Evolutionary conservation across 2,113 vertebrate species (phyloP).

Genomic region (Podarcis raffonei): DNA sequence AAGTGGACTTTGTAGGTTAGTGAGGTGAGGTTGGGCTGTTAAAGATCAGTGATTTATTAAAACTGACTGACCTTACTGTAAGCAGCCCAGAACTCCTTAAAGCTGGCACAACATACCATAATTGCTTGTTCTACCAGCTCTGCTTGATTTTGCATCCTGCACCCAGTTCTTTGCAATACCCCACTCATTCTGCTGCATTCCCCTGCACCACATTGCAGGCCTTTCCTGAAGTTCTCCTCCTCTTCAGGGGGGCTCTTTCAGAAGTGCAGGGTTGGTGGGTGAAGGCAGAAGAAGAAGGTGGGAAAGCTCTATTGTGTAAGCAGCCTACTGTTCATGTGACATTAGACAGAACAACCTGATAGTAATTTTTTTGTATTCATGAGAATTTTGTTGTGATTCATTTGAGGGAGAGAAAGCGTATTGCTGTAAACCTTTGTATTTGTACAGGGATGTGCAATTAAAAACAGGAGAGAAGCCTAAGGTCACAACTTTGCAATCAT

Average conservation of each 20-base stretch:
- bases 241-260: neutral
- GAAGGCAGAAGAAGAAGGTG: neutral
- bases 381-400: conserved; percentile 60
- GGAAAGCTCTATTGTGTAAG: neutral
- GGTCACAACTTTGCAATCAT: neutral
- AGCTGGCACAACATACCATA: neutral
- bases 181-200: neutral
- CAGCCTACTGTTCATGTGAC: neutral
- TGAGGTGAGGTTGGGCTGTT: neutral
- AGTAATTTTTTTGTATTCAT: conserved; percentile 39
- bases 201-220: neutral
- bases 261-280: neutral
- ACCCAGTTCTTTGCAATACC: neutral
- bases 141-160: neutral
- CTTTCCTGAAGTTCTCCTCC: neutral
- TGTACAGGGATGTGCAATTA: neutral
- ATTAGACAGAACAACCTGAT: neutral
- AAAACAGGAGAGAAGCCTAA: neutral
- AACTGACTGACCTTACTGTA: neutral
- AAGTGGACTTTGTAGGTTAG: neutral
- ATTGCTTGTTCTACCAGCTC: neutral
- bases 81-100: neutral
- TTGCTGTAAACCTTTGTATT: neutral
- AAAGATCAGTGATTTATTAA: neutral
- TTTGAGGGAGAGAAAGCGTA: conserved; percentile 42